Percentiles rank a stretch among this genome's conserved stretches.
Conservation (phyloP, 2,113 vertebrate genomes). For the Garra rufa region DNA sequence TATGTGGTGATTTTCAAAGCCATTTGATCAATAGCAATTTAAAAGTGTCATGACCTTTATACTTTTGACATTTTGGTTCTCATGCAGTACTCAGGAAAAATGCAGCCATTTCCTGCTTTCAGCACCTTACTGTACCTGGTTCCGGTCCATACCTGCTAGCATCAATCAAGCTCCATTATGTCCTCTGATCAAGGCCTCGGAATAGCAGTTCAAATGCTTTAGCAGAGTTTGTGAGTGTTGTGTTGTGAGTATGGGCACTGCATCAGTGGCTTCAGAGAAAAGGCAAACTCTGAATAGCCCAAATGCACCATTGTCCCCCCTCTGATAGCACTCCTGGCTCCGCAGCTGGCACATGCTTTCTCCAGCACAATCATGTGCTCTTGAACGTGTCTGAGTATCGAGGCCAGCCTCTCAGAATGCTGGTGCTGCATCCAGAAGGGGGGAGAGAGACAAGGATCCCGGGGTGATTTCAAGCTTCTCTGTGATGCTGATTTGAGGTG, state of each 20-base stretch:
- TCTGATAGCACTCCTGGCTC: slow-evolving; percentile 67
- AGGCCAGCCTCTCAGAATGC: slow-evolving; percentile 54
- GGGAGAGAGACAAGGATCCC: slow-evolving; percentile 56
- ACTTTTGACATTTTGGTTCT: background rate
- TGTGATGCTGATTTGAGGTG: slow-evolving; percentile 79
- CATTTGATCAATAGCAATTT: background rate
- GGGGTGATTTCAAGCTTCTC: slow-evolving; percentile 68
- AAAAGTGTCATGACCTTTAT: background rate
- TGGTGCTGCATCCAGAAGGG: slow-evolving; percentile 24
- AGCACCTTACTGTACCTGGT: slow-evolving; percentile 70
- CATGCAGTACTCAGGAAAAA: background rate
- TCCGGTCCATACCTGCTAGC: slow-evolving; percentile 61
- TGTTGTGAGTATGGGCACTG: slow-evolving; percentile 69
- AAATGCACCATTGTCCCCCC: slow-evolving; percentile 66
- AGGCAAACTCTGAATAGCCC: slow-evolving; percentile 64
- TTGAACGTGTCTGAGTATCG: slow-evolving; percentile 74
- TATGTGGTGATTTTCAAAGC: background rate
- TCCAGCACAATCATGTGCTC: slow-evolving; percentile 75
- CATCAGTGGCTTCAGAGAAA: slow-evolving; percentile 72
- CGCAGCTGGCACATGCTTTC: slow-evolving; percentile 64
- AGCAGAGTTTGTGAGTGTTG: slow-evolving; percentile 70
- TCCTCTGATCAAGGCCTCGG: slow-evolving; percentile 60
- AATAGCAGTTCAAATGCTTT: slow-evolving; percentile 71
- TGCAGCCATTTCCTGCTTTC: slow-evolving; percentile 38
- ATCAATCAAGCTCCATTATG: slow-evolving; percentile 72